Base-by-base conservation (phyloP, 2,888 invertebrate genomes). In the Pterostichus niger region DNA sequence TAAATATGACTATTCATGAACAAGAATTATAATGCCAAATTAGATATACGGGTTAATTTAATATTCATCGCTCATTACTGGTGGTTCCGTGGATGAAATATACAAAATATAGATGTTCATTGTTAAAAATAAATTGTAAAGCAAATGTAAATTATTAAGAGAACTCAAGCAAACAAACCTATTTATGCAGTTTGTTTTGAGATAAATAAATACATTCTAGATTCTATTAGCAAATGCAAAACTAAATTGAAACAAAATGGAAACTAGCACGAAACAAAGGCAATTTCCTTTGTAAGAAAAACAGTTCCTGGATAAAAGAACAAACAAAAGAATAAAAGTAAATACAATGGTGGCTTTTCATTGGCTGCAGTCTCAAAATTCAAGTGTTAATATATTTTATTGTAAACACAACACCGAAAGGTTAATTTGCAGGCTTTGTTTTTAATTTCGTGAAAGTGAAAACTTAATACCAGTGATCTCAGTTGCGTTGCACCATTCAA, bases 221-320 rank as follows among this genome's bases (percentile, higher is more conserved):
- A 75, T 75, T 75, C 75, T 75, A 75, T 75, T 75, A 75, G 49
- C 75, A 52, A 75, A 75, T 75, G 75, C 75, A 75, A 75, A 75
- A 75, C 52, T 75, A 75, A 75, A 75, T 75, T 75, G 75, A 75
- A 75, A 75, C 75, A 75, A 75, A 75, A 75, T 52, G 75, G 52
- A 52, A 75, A 75, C 75, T 75, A 75, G 75, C 49, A 52, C 9
- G 75, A 49, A 71, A 75, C 75, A 75, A 52, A 75, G 75, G 54
- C 75, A 75, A 52, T 75, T 75, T 52, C 75, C 52, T 75, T 54
- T 75, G 52, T 75, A 75, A 75, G 75, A 75, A 75, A 75, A 71
- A 75, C 75, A 75, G 54, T 71, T 71, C 44, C 17, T 24, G 44
- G 10, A 40, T 44, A 71, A 71, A 71, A 71, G 68, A 71, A 40